phyloP scores from a whole-genome alignment of 2,888 invertebrate species.

The Erebia palarica region DNA sequence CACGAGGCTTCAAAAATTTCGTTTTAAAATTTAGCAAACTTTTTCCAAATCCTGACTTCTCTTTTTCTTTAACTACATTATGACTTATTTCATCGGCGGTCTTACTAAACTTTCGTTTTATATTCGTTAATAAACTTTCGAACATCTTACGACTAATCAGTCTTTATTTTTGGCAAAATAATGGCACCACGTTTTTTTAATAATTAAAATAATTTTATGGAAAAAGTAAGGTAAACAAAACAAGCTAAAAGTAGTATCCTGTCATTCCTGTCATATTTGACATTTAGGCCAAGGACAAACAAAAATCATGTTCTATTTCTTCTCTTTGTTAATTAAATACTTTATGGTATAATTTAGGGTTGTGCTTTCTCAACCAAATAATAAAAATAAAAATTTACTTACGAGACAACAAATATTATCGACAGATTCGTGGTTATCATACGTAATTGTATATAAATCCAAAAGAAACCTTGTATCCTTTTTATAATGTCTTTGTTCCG shows the following conservation, averaged over 20 bases:
- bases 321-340: conserved; percentile 35
- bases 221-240: conserved; percentile 50
- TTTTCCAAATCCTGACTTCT: conserved; percentile 63
- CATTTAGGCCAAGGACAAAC: conserved; percentile 74
- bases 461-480: conserved; percentile 92
- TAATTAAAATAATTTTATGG: conserved; percentile 19
- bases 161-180: conserved; percentile 61
- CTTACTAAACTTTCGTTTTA: conserved; percentile 72
- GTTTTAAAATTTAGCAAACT: conserved; percentile 64
- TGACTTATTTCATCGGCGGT: conserved; percentile 56
- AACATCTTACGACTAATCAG: conserved; percentile 78
- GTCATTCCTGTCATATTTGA: conserved; percentile 67
- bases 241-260: conserved; percentile 47
- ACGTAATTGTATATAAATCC: conserved; percentile 93
- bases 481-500: conserved; percentile 90
- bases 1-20: conserved; percentile 60
- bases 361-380: conserved; percentile 20
- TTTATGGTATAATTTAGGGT: conserved; percentile 44
- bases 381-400: conserved; percentile 61
- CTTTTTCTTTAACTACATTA: conserved; percentile 47
- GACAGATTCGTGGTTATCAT: conserved; percentile 90
- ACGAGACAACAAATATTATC: conserved; percentile 87
- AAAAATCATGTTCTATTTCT: conserved; percentile 57
- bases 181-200: conserved; percentile 47
- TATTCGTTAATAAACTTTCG: conserved; percentile 69